Evolutionary conservation across 2,113 vertebrate genomes (phyloP), one percentile per base, ranked within the genome.

Genomic region (Larimichthys polyactis): DNA sequence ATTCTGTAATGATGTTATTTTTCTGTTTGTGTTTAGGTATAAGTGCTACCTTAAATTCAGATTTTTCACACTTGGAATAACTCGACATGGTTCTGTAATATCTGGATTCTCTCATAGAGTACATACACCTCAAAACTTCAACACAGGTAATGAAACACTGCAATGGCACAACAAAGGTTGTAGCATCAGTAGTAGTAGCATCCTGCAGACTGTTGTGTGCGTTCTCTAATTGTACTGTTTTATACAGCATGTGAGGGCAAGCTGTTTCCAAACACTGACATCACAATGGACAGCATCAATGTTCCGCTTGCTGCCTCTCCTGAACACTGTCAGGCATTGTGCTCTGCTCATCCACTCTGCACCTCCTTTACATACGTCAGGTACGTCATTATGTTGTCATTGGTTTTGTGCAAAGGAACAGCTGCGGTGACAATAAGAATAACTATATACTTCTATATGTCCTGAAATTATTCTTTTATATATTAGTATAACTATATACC

Each of bases 31-130:
- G 9, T 69, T 20, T 20, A 94, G 93, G 63, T 78, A 80, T 43
- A 93, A 91, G 63, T 94, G 93, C 36, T 32, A 85, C 40, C 86
- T 94, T 29, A 94, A 94, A 71, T 90, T 78, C 73, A 91, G 81
- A 27, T 27, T 27, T 27, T 27, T 27, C 27, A 27, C 27, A 27
- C 66, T 87, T 11, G 0, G 70, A 1, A 20, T 11, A n/a, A n/a
- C 0, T 12, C 40, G 83, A 66, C 0, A 5, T 84, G 0, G 52
- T n/a, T 0, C 19, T 2, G 3, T 3, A n/a, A 11, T 77, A 9
- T 92, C 90, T 27, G 93, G 94, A 59, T 92, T 94, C 75, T 91
- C 92, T 11, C n/a, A 85, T 27, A 27, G 27, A 11, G 7, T 27
- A 71, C 8, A 17, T 70, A 4, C 11, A 27, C 2, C 2, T 71